A percentile compares a stretch with the other conserved stretches of the same genome.
Evolutionary conservation across 2,113 vertebrate species (phyloP).

Genomic region (Heptranchias perlo): DNA sequence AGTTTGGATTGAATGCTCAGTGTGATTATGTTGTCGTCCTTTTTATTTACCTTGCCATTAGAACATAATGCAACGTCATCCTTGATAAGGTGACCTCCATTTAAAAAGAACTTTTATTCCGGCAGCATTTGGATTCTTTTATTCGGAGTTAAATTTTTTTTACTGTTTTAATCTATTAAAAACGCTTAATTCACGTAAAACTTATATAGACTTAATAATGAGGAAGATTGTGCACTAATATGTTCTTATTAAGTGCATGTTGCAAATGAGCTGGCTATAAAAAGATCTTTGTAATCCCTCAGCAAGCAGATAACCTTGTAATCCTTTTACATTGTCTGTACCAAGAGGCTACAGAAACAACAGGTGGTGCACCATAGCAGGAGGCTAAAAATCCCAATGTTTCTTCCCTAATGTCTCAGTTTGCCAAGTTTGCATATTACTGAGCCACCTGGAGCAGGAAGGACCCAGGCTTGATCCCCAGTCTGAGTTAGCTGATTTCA

Average conservation of each 20-base stretch:
- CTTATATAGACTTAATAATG: conserved; percentile 24
- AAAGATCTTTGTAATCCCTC: conserved; percentile 31
- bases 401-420: neutral
- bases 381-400: neutral
- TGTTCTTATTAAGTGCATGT: neutral
- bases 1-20: neutral
- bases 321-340: conserved; percentile 42
- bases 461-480: neutral
- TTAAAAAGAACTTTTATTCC: neutral
- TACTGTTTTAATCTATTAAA: neutral
- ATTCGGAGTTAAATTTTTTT: neutral
- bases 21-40: neutral
- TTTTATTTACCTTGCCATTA: neutral
- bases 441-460: neutral
- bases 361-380: conserved; percentile 52
- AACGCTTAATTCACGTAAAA: neutral
- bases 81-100: neutral
- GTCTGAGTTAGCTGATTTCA: neutral
- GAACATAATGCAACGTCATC: too few relatives aligned
- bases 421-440: neutral
- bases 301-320: conserved; percentile 50
- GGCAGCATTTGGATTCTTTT: neutral
- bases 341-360: conserved; percentile 45
- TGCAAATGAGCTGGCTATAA: neutral
- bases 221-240: neutral